Evolutionary conservation across 2,888 invertebrate genomes (phyloP), one percentile per base, ranked within the genome.

Genomic region (Allygus modestus): DNA sequence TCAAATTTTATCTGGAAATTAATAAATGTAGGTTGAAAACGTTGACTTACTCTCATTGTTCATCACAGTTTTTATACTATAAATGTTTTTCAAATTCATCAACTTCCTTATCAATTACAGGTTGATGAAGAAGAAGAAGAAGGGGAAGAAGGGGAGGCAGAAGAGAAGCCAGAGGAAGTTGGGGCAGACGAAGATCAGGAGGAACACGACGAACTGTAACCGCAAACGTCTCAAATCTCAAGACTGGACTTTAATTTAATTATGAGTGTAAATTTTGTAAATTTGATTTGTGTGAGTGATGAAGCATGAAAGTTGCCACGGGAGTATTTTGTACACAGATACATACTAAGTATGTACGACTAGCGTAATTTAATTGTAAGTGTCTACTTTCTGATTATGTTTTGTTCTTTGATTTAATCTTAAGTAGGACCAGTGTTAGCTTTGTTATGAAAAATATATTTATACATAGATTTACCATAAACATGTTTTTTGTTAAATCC

Each of bases 161-260:
- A 86, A 75, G 85, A 82, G 41, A 77, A 83, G 12, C 75, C 77
- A n/a, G 86, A 84, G 28, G 85, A 86, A 83, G 83, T 86, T n/a
- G 85, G 77, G 15, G 85, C 81, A 20, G 86, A 86, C 23, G 87
- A 87, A 5, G 84, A 84, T 15, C 65, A 65, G 20, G 87, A 86
- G 83, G 87, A 88, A 33, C 88, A 88, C 75, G 88, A 88, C 73
- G 88, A 88, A 87, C 85, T 88, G 75, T 88, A 85, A 87, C 77
- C 9, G 46, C 33, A 58, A 75, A 79, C 26, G 54, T 82, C 69
- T 54, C 31, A 58, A 79, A 58, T 65, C 65, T 65, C 26, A 79
- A 54, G 51, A 58, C 79, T 79, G 77, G 77, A 77, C 77, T 28
- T 37, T 77, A 46, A 46, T 77, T 51, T 77, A 58, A 73, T 73